Percentiles rank a stretch among this genome's conserved stretches.
Evolutionary conservation across 2,113 vertebrate species (phyloP).

Genomic region (Oostethus manadensis): DNA sequence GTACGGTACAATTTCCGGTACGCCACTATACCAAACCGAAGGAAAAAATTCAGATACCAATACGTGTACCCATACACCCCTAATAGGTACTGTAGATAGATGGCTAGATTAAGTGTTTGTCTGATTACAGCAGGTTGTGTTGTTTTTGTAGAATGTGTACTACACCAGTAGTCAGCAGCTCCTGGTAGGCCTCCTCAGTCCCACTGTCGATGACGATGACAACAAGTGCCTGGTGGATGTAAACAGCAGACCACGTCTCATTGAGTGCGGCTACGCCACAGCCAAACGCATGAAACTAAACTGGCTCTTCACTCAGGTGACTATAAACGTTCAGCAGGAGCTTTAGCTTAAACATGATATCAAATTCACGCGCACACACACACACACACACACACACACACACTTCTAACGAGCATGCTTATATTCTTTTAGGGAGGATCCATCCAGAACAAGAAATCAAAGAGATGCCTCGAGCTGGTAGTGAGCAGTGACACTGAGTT

Average conservation of each 20-base stretch:
- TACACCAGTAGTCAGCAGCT: slow-evolving; percentile 90
- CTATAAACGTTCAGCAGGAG: not conserved
- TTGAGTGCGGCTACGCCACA: slow-evolving; percentile 93
- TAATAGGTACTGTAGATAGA: too few relatives aligned
- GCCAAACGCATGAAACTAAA: slow-evolving; percentile 96
- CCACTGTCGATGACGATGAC: slow-evolving; percentile 92
- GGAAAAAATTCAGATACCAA: too few relatives aligned
- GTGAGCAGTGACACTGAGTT: slow-evolving; percentile 86
- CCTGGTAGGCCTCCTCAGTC: slow-evolving; percentile 89
- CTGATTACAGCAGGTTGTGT: slow-evolving; percentile 10
- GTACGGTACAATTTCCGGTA: too few relatives aligned
- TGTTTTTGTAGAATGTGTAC: slow-evolving; percentile 88
- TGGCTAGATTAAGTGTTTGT: too few relatives aligned
- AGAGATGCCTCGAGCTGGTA: slow-evolving; percentile 92
- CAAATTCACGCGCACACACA: not conserved
- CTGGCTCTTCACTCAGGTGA: slow-evolving; percentile 97
- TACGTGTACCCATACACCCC: too few relatives aligned
- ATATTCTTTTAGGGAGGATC: slow-evolving; percentile 82
- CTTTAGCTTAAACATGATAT: not conserved
- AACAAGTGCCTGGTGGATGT: slow-evolving; percentile 98
- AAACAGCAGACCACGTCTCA: slow-evolving; percentile 87
- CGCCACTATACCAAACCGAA: too few relatives aligned
- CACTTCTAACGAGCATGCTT: slow-evolving; percentile 40
- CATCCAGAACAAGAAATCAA: slow-evolving; percentile 96
- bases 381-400: not conserved